phyloP scores from a whole-genome alignment of 2,888 invertebrate species.

The Volucella bombylans region DNA sequence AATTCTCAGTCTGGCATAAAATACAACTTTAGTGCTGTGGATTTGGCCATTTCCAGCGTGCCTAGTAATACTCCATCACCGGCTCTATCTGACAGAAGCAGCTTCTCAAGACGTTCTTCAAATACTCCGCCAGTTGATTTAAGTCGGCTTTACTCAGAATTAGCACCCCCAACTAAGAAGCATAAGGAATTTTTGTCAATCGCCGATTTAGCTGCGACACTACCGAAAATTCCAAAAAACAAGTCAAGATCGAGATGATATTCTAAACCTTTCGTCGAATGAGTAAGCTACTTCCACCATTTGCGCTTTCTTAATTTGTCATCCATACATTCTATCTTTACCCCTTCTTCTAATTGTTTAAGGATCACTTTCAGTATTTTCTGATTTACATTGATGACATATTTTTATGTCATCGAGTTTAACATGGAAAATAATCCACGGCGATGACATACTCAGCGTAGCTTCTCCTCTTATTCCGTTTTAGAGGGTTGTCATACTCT shows the following conservation, averaged over 20 bases:
- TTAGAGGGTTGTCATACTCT: too few relatives aligned
- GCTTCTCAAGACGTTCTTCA: slow-evolving; percentile 80
- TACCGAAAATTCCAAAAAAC: slow-evolving; percentile 85
- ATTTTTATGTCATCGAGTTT: slow-evolving; percentile 51
- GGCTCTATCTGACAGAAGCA: slow-evolving; percentile 80
- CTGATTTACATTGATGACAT: slow-evolving; percentile 52
- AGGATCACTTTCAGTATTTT: slow-evolving; percentile 58
- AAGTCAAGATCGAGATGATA: slow-evolving; percentile 83
- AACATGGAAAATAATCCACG: slow-evolving; percentile 65
- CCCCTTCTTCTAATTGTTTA: slow-evolving; percentile 34
- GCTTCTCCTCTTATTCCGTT: too few relatives aligned
- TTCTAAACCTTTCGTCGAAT: slow-evolving; percentile 80
- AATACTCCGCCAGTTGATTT: slow-evolving; percentile 81
- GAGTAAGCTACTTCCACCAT: slow-evolving; percentile 76
- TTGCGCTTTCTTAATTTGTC: slow-evolving; percentile 24
- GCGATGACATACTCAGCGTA: too few relatives aligned
- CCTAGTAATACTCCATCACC: slow-evolving; percentile 81
- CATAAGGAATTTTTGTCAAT: slow-evolving; percentile 83
- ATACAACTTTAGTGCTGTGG: slow-evolving; percentile 82
- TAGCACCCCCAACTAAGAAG: slow-evolving; percentile 81
- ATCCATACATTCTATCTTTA: not conserved
- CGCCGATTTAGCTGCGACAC: slow-evolving; percentile 83
- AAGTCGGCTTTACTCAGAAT: slow-evolving; percentile 80
- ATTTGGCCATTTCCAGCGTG: slow-evolving; percentile 82
- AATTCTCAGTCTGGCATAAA: slow-evolving; percentile 76